Evolutionary conservation across 2,113 vertebrate genomes (phyloP).

Genomic region (Syngnathus floridae): DNA sequence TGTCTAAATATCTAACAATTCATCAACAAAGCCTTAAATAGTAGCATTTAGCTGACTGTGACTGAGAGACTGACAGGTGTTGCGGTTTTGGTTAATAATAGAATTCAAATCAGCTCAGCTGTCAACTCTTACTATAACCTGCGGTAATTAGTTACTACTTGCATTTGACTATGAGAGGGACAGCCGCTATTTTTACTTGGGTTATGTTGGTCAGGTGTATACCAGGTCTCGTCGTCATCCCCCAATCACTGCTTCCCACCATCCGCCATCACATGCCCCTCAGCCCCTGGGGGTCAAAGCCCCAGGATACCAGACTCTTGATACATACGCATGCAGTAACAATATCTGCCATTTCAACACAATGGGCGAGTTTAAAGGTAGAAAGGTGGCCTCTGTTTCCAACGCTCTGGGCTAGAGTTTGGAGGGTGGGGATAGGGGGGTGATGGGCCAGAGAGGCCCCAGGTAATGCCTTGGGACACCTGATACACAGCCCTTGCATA

Average conservation of each 20-base stretch:
- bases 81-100: background rate
- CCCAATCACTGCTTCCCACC: constrained; percentile 34
- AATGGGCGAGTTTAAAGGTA: constrained; percentile 56
- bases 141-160: background rate
- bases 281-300: constrained; percentile 36
- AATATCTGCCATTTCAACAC: constrained; percentile 60
- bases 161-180: background rate
- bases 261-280: constrained; percentile 2
- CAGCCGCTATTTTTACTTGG: too few relatives aligned
- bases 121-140: background rate
- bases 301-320: constrained; percentile 55
- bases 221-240: background rate
- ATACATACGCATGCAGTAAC: constrained; percentile 48
- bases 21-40: too few relatives aligned
- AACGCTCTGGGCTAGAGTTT: constrained; percentile 19
- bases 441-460: constrained; percentile 42
- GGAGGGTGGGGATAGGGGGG: constrained; percentile 1
- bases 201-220: background rate
- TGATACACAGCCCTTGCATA: constrained; percentile 58
- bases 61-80: too few relatives aligned
- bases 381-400: constrained; percentile 60
- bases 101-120: background rate
- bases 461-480: constrained; percentile 62
- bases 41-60: too few relatives aligned
- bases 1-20: too few relatives aligned